phyloP scores from a whole-genome alignment of 2,113 vertebrate species.

The Chionodraco myersi region DNA sequence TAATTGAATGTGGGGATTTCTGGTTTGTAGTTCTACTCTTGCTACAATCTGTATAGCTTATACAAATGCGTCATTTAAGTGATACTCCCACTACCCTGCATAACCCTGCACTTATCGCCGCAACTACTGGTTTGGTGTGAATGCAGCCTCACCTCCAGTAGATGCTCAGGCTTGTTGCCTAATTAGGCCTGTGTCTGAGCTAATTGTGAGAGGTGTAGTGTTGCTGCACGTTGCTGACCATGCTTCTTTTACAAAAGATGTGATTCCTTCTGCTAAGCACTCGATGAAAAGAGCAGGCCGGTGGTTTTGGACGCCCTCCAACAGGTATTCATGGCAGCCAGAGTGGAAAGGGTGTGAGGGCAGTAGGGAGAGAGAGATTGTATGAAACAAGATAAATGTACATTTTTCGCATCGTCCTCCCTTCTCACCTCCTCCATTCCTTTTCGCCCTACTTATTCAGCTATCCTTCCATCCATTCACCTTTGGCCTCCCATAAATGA shows the following conservation, averaged over 20 bases:
- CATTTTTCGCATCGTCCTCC: conserved; percentile 31
- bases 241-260: conserved; percentile 48
- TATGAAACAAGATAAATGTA: conserved; percentile 25
- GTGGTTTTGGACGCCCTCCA: conserved; percentile 59
- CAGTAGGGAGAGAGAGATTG: background rate
- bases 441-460: conserved; percentile 37
- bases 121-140: no score
- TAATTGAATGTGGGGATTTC: no score
- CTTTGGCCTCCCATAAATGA: conserved; percentile 45
- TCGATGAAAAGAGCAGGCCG: conserved; percentile 50
- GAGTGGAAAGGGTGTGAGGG: conserved; percentile 3
- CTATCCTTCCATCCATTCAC: conserved; percentile 41
- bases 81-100: no score
- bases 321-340: conserved; percentile 51
- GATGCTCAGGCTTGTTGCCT: conserved; percentile 32
- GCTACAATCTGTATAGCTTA: no score
- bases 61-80: no score
- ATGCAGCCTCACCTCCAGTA: conserved; percentile 21
- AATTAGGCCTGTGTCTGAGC: conserved; percentile 55
- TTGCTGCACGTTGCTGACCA: conserved; percentile 36
- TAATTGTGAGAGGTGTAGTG: conserved; percentile 54
- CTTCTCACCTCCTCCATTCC: conserved; percentile 26
- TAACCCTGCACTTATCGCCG: no score
- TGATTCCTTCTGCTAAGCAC: conserved; percentile 48
- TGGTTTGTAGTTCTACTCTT: no score